phyloP scores from a whole-genome alignment of 2,888 invertebrate species.

The Diaperis boleti region DNA sequence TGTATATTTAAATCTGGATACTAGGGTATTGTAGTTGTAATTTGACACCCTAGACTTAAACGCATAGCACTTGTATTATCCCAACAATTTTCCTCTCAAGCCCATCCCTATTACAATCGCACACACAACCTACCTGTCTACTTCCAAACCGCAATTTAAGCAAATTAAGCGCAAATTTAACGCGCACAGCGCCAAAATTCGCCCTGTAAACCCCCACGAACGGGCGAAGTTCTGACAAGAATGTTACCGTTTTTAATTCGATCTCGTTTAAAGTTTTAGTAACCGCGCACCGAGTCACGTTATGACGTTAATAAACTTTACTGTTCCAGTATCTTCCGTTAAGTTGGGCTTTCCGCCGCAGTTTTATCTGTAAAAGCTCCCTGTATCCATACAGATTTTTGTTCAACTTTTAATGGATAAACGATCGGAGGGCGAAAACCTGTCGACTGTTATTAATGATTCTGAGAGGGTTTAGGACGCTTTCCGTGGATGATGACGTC shows the following conservation, averaged over 20 bases:
- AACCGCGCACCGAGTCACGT: conserved; percentile 47
- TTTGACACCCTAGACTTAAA: too few species aligned
- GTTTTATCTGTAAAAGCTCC: conserved; percentile 27
- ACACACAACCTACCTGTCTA: too few species aligned
- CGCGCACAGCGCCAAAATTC: conserved; percentile 10
- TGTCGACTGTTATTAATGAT: conserved; percentile 26
- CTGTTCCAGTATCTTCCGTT: conserved; percentile 32
- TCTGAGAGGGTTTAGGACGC: background rate
- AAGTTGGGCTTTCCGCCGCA: conserved; percentile 14
- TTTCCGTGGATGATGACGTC: conserved; percentile 3
- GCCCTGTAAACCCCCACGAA: conserved; percentile 33
- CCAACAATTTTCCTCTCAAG: too few species aligned
- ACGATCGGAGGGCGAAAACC: conserved; percentile 30
- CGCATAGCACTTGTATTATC: too few species aligned
- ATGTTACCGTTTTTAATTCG: conserved; percentile 52
- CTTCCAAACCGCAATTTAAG: conserved; percentile 6
- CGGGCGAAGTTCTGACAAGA: conserved; percentile 46
- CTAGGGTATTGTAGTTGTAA: too few species aligned
- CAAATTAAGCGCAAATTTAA: conserved; percentile 8
- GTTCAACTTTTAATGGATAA: conserved; percentile 38
- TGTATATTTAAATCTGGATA: too few species aligned
- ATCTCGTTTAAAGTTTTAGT: conserved; percentile 52
- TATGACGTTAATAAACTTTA: conserved; percentile 47
- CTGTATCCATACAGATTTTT: conserved; percentile 1
- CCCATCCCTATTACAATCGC: too few species aligned